A percentile compares a stretch with the other conserved stretches of the same genome.
Evolutionary conservation across 2,797 vertebrate genomes (phyloP).

Genomic region (Protosalanx chinensis): DNA sequence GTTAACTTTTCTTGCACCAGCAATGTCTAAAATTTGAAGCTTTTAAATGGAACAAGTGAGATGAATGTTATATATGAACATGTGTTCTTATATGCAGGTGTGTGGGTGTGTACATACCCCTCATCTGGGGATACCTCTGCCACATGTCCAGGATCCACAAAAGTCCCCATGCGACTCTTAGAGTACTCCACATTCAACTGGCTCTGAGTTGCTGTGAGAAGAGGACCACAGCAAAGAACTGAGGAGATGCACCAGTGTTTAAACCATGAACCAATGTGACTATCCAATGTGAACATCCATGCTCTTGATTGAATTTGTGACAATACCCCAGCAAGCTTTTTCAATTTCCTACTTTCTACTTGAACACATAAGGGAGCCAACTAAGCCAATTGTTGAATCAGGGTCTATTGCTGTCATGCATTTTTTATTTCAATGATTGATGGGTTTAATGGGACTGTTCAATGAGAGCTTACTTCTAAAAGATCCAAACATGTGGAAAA

Average conservation of each 20-base stretch:
- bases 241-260: no score
- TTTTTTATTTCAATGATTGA: neutral
- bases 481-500: neutral
- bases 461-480: neutral
- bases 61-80: neutral
- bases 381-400: neutral
- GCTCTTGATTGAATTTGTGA: conserved; percentile 5
- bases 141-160: conserved; percentile 56
- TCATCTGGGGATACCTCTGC: conserved; percentile 66
- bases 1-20: neutral
- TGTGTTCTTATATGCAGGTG: neutral
- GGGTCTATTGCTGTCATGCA: neutral
- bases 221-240: no score
- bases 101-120: conserved; percentile 59
- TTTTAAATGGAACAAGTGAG: neutral
- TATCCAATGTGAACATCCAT: neutral
- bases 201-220: conserved; percentile 68
- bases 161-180: conserved; percentile 74
- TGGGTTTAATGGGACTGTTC: neutral
- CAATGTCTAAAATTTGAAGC: conserved; percentile 2
- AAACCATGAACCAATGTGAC: no score
- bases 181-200: conserved; percentile 71
- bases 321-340: neutral
- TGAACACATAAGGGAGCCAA: neutral
- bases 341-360: neutral